Evolutionary conservation across 2,113 vertebrate genomes (phyloP), one percentile per base, ranked within the genome.

Genomic region (Ophthalmolycus amberensis): DNA sequence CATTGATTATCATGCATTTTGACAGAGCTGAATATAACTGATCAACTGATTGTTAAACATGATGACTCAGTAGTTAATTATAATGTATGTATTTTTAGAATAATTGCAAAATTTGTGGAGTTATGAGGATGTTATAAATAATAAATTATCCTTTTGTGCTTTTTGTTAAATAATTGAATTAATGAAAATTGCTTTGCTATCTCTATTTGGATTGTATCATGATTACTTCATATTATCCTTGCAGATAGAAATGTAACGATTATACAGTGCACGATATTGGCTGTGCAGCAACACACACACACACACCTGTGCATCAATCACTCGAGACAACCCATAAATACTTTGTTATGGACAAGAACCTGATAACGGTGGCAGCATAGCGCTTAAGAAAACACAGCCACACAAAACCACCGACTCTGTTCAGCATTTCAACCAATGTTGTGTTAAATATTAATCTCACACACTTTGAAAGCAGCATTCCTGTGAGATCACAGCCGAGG

Each of bases 391-490:
- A 92, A 89, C 90, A 86, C 67, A 73, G 79, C 70, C 67, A 75
- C 56, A 75, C 71, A 88, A 83, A 87, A 87, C 71, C 78, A 20
- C 87, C 66, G 78, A 59, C 65, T 73, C 76, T 34, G 79, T 74
- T 72, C 70, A 78, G 81, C 76, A 66, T 86, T 90, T 83, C 64
- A 75, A 50, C 82, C 71, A 59, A 63, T 74, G 77, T 71, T 74
- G 87, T 88, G 94, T 94, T 93, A 94, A 93, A 93, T 91, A 95
- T 95, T 94, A 92, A 93, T 93, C 91, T 79, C 78, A 75, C 70
- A 79, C 84, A 85, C 86, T 83, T 84, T 88, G 71, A 68, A 82
- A 85, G 66, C 82, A 83, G 82, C 90, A 92, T 94, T 93, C 91
- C 90, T 93, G 52, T 65, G 70, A 90, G 83, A 88, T 91, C 85